These are phyloP conservation scores for Andrena cerasifolii DNA, from an alignment of 1,140 invertebrate genomes.

Conservation along the genomic window DNA sequence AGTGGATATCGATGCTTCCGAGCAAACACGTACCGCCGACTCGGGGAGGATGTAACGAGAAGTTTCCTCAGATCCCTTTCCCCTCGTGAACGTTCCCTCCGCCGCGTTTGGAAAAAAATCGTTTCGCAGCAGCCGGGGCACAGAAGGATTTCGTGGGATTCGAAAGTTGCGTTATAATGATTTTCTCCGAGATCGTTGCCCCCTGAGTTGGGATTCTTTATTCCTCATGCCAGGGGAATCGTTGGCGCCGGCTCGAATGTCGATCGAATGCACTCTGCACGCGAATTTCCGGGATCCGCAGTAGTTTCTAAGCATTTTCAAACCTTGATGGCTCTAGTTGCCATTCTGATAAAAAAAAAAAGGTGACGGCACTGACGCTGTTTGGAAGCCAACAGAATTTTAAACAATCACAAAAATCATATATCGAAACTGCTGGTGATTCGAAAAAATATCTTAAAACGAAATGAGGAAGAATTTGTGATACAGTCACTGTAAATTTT, in stretches of 20 bases:
- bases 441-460: no score
- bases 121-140: constrained; percentile 19
- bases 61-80: constrained; percentile 37
- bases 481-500: no score
- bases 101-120: constrained; percentile 36
- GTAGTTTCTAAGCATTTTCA: not conserved
- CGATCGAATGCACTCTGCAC: not conserved
- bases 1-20: constrained; percentile 52
- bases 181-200: constrained; percentile 28
- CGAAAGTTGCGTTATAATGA: constrained; percentile 60
- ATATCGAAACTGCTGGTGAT: no score
- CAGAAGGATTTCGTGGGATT: constrained; percentile 42
- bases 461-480: no score
- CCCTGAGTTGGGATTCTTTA: constrained; percentile 18
- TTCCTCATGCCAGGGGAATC: not conserved
- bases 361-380: no score
- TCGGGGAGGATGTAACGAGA: constrained; percentile 43
- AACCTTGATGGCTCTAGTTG: no score
- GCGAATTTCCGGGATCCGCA: not conserved
- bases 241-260: not conserved
- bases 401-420: no score
- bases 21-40: constrained; percentile 24
- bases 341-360: no score
- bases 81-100: constrained; percentile 25
- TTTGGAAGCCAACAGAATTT: no score